phyloP scores from a whole-genome alignment of 2,888 invertebrate species.

The Phanerotoma sp. region DNA sequence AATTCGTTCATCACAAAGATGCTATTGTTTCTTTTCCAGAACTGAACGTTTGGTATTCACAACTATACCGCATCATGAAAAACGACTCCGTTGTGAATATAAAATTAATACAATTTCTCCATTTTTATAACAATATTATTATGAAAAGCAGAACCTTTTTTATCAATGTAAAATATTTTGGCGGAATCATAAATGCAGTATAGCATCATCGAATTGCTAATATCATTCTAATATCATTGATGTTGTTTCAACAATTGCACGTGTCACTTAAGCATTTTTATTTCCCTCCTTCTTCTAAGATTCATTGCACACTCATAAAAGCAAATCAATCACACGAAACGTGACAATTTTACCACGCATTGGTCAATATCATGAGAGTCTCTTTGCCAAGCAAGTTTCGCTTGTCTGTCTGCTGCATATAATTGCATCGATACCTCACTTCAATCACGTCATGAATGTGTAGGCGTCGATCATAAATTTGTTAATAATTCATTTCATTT shows the following conservation, averaged over 20 bases:
- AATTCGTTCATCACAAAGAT: no score
- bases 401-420: not conserved
- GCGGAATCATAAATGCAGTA: no score
- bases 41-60: no score
- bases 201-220: not conserved
- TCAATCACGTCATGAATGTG: not conserved
- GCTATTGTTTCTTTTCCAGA: no score
- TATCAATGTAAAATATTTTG: no score
- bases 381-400: conserved; percentile 6
- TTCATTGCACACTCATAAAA: not conserved
- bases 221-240: not conserved
- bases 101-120: no score
- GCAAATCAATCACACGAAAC: conserved; percentile 10
- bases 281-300: not conserved
- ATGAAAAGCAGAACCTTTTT: no score
- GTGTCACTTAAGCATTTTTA: conserved; percentile 1
- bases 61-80: no score
- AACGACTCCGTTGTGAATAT: no score
- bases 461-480: not conserved
- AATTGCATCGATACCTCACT: conserved; percentile 1
- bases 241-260: conserved; percentile 1
- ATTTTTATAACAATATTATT: no score
- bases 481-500: not conserved
- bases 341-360: conserved; percentile 25
- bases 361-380: conserved; percentile 1